A percentile compares a stretch with the other conserved stretches of the same genome.
Evolutionary conservation across 2,888 invertebrate genomes (phyloP).

Genomic region (Latrodectus elegans): DNA sequence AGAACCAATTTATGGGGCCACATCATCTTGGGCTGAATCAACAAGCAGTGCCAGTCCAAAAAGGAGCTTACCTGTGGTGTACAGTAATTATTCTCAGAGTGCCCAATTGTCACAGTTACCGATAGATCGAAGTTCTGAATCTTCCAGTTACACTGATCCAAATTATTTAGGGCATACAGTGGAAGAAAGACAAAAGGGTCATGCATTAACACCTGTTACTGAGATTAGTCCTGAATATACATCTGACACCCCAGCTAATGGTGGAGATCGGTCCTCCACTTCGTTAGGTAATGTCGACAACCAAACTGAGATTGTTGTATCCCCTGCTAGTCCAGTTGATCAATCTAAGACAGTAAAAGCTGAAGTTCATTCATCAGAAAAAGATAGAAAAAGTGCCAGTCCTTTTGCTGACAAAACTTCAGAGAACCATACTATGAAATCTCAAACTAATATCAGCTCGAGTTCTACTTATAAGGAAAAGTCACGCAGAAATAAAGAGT

Average conservation of each 20-base stretch:
- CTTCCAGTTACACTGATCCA: constrained; percentile 29
- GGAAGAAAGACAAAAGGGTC: constrained; percentile 61
- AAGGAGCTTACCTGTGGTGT: constrained; percentile 29
- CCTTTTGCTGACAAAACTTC: background rate
- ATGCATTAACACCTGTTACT: constrained; percentile 63
- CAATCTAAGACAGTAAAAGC: constrained; percentile 36
- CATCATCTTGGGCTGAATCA: constrained; percentile 46
- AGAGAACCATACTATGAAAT: background rate
- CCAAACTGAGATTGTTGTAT: constrained; percentile 10
- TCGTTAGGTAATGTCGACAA: constrained; percentile 23
- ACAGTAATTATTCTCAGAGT: constrained; percentile 11
- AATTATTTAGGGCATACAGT: constrained; percentile 55
- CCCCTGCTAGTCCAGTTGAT: constrained; percentile 47
- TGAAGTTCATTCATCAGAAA: constrained; percentile 49
- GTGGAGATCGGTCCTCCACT: constrained; percentile 16
- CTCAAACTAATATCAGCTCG: background rate
- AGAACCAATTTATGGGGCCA: constrained; percentile 5
- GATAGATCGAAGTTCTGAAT: constrained; percentile 1
- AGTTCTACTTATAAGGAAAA: constrained; percentile 19
- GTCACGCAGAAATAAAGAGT: constrained; percentile 31
- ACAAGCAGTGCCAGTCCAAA: constrained; percentile 17
- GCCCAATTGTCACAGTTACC: constrained; percentile 2
- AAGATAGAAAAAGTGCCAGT: constrained; percentile 19
- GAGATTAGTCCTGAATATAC: constrained; percentile 62
- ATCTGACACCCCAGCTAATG: constrained; percentile 53